phyloP scores from a whole-genome alignment of 2,888 invertebrate genomes.

The Dryadula phaetusa region DNA sequence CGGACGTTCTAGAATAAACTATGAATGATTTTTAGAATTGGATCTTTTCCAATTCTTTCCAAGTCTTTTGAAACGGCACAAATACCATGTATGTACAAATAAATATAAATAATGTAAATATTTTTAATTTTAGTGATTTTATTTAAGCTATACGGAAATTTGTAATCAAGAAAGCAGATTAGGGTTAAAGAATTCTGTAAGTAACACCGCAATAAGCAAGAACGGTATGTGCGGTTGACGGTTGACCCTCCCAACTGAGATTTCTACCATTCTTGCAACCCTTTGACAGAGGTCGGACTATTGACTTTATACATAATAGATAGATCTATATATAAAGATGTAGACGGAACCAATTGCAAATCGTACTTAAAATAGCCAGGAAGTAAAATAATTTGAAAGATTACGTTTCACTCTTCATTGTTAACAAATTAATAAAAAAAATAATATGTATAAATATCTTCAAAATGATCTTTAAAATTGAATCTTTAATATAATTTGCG shows the following conservation, averaged over 20 bases:
- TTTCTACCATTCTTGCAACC: constrained; percentile 53
- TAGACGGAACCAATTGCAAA: not conserved
- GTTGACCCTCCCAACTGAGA: constrained; percentile 60
- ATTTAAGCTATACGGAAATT: not conserved
- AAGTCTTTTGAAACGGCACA: no score
- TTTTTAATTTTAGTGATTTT: not conserved
- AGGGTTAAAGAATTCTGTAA: constrained; percentile 63
- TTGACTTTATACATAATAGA: constrained; percentile 24
- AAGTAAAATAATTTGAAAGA: no score
- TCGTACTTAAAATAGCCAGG: not conserved
- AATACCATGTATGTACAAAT: no score
- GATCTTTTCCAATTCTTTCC: no score
- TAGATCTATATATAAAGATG: not conserved
- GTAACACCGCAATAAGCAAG: constrained; percentile 62
- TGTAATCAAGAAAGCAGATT: not conserved
- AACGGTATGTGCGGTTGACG: constrained; percentile 72
- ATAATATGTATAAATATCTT: no score
- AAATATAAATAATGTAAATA: not conserved
- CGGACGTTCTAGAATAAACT: no score
- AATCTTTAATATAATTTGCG: no score
- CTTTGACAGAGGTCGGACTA: constrained; percentile 35
- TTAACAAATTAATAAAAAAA: no score
- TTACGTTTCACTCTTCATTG: no score
- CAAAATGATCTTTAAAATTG: not conserved
- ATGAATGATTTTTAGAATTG: no score